Base-by-base conservation (phyloP, 1,140 invertebrate species). In the Drosophila murphyi region DNA sequence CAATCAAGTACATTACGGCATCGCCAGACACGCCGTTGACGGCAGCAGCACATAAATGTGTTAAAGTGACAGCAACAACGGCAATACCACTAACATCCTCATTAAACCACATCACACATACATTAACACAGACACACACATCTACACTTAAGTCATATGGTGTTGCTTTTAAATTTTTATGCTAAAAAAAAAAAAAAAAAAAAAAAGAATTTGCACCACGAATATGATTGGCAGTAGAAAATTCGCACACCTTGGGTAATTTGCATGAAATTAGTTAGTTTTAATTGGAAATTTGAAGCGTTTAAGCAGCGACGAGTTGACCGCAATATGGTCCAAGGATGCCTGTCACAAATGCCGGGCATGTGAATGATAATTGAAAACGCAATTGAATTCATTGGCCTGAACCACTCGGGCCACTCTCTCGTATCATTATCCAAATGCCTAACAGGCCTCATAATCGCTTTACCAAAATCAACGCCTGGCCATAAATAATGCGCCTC, bases 281-380 rank as follows among this genome's bases (percentile, higher is more conserved):
- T 63, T 89, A 89, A 89, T 88, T 89, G 73, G 83, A 80, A 78
- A 88, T 85, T 83, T 60, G 55, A 89, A 69, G 72, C 85, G 70
- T 29, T 62, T 43, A 6, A 4, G 5, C 31, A 34, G 50, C 31
- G 50, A 10, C 10, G n/a, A 34, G 50, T 12, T 52, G n/a, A 51
- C 48, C 48, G 60, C 54, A 69, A 54, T 43, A 4, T n/a, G 39
- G 39, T n/a, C 10, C 2, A 47, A 62, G 41, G 67, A 41, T 65
- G 63, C 48, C 76, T 72, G 71, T 59, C 51, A 55, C 41, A 67
- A 54, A 41, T 50, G 62, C 31, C 70, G 56, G 20, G 20, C 20
- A 20, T 56, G 65, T 61, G 54, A 56, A 60, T 37, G 29, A 62
- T 76, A 76, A 73, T 73, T 69, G 50, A 73, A 73, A 60, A 59